Percentiles rank a stretch among this genome's conserved stretches.
Evolutionary conservation across 1,140 invertebrate species (phyloP).

Genomic region (Conus ventricosus): DNA sequence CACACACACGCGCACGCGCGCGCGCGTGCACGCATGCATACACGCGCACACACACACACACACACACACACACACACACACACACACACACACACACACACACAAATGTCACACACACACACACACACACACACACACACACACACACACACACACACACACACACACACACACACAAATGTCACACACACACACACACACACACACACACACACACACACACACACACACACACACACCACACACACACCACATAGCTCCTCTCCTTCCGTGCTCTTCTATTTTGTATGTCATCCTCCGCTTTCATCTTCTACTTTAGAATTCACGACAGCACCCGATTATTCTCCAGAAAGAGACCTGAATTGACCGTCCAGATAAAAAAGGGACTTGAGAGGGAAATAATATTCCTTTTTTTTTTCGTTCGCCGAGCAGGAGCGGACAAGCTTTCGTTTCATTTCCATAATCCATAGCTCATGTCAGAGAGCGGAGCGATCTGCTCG

Average conservation of each 20-base stretch:
- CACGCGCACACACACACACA: background rate
- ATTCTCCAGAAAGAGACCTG: background rate
- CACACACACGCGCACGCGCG: background rate
- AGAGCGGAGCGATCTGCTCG: background rate
- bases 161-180: background rate
- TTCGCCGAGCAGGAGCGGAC: no score
- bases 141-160: background rate
- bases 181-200: background rate
- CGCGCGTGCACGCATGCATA: background rate
- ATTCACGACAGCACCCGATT: background rate
- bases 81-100: background rate
- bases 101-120: background rate
- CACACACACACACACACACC: conserved; percentile 19
- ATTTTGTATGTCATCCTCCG: background rate
- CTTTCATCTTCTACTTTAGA: background rate
- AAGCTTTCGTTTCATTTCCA: conserved; percentile 18
- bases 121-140: background rate
- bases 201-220: background rate
- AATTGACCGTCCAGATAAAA: background rate
- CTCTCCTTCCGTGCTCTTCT: background rate
- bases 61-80: background rate
- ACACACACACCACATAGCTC: background rate
- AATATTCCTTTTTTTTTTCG: background rate
- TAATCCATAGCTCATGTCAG: conserved; percentile 20
- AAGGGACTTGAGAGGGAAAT: background rate